These are phyloP conservation scores for Enteromius argenteus DNA, from an alignment of 2,797 vertebrate species.

Conservation along the genomic window DNA sequence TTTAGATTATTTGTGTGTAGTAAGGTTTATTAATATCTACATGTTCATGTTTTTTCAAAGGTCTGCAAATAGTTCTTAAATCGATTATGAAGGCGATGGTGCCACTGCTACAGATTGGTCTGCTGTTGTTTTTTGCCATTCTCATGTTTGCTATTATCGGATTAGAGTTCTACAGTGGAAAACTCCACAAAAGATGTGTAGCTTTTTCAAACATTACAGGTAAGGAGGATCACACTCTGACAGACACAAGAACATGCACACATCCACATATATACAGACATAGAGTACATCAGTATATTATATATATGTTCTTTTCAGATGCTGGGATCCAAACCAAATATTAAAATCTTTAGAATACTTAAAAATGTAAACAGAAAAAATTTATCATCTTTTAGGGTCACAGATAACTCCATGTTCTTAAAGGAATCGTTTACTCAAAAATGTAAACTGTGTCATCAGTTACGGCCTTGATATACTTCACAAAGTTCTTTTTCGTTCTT, in stretches of 20 bases:
- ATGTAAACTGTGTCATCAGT: neutral
- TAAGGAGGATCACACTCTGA: constrained; percentile 55
- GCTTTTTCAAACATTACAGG: constrained; percentile 71
- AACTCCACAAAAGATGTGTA: constrained; percentile 89
- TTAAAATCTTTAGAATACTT: neutral
- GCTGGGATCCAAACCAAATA: neutral
- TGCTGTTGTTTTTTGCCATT: constrained; percentile 97
- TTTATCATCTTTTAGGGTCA: neutral
- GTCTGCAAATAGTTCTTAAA: constrained; percentile 96
- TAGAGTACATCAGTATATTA: neutral
- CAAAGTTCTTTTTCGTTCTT: too few species aligned
- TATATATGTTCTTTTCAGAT: neutral
- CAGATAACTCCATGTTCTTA: neutral
- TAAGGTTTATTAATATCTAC: neutral
- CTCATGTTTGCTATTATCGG: constrained; percentile 99
- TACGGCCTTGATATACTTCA: too few species aligned
- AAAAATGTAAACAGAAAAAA: neutral
- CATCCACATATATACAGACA: neutral
- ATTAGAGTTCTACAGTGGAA: constrained; percentile 97
- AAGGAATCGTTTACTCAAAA: neutral
- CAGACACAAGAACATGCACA: constrained; percentile 37
- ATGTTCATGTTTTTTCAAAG: constrained; percentile 69
- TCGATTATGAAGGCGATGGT: constrained; percentile 99
- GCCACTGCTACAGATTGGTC: constrained; percentile 95
- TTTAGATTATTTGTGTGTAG: neutral